Evolutionary conservation across 1,140 invertebrate species (phyloP).

Genomic region (Delia radicum): DNA sequence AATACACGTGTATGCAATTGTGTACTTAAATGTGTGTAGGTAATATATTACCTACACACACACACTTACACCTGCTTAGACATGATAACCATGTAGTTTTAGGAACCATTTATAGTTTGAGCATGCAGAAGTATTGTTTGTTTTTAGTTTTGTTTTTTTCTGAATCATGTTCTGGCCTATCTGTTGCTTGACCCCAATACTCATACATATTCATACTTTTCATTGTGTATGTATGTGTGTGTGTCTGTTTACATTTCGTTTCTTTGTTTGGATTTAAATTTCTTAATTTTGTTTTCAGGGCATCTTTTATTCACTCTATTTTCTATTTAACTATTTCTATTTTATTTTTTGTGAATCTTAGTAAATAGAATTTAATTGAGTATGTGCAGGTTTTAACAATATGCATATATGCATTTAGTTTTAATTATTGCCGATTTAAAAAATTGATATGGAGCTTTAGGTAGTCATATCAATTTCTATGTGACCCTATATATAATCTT

Average conservation of each 20-base stretch:
- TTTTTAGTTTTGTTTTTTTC: not conserved
- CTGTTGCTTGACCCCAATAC: not conserved
- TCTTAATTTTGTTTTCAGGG: not conserved
- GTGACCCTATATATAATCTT: too few species aligned
- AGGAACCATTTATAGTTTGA: not conserved
- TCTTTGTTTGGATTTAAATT: not conserved
- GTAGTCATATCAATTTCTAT: too few species aligned
- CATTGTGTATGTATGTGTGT: not conserved
- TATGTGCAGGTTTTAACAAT: not conserved
- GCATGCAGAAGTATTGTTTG: not conserved
- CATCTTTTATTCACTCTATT: not conserved
- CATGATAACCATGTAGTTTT: not conserved
- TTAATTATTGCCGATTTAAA: not conserved
- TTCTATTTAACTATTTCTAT: not conserved
- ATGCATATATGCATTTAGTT: not conserved
- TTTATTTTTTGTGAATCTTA: not conserved
- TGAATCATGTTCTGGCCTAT: not conserved
- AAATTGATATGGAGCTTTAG: too few species aligned
- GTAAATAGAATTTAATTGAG: slow-evolving; percentile 5
- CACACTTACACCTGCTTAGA: not conserved
- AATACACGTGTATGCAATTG: not conserved
- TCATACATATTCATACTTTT: not conserved
- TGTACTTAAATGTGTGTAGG: too few species aligned
- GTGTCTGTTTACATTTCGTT: not conserved
- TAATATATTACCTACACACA: too few species aligned